Evolutionary conservation across 2,113 vertebrate genomes (phyloP).

Genomic region (Ascaphus truei): DNA sequence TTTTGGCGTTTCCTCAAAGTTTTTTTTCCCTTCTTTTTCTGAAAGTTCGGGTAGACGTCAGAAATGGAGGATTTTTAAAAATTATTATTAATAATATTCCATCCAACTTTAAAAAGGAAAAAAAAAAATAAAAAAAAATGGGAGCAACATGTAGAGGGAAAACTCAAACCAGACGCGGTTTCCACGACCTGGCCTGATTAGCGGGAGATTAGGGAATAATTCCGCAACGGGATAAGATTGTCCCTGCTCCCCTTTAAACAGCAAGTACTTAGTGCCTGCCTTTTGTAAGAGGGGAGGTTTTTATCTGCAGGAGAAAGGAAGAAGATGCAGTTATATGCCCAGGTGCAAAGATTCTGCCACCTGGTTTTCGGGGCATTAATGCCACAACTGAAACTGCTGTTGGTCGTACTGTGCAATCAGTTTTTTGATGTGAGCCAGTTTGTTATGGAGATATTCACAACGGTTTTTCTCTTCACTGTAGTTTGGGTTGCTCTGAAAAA

Average conservation of each 20-base stretch:
- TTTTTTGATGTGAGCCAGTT: constrained; percentile 97
- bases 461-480: constrained; percentile 96
- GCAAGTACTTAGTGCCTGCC: constrained; percentile 12
- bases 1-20: constrained; percentile 36
- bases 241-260: constrained; percentile 41
- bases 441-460: constrained; percentile 97
- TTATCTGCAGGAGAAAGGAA: background rate
- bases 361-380: constrained; percentile 52
- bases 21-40: constrained; percentile 25
- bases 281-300: constrained; percentile 30
- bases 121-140: background rate
- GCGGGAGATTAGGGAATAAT: background rate
- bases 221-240: background rate
- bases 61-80: background rate
- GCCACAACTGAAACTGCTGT: constrained; percentile 80
- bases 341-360: constrained; percentile 52
- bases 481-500: constrained; percentile 84
- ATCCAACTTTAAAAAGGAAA: constrained; percentile 2
- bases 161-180: background rate
- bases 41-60: background rate
- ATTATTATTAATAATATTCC: constrained; percentile 10
- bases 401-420: constrained; percentile 95
- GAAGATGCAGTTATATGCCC: constrained; percentile 42
- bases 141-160: background rate
- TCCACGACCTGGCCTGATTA: background rate